Evolutionary conservation across 2,888 invertebrate species (phyloP), one percentile per base, ranked within the genome.

Genomic region (Drosophila cognata): DNA sequence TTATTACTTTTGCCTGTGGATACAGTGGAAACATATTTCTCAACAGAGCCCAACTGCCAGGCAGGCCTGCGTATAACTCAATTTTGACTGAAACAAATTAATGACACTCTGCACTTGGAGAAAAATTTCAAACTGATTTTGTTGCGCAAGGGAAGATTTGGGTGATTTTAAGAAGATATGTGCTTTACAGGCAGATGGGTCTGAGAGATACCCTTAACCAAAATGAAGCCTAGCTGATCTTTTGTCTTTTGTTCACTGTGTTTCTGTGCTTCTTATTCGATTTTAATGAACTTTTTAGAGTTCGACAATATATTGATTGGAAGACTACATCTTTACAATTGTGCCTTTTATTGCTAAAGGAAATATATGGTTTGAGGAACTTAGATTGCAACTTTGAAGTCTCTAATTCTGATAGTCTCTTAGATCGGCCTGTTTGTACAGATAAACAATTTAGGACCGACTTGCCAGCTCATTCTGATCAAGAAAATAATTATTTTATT

Each of bases 1-100:
- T 16, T 46, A 21, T 21, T 33, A 4, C 8, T 1, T 7, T 6
- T 43, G 11, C 18, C 16, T 18, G 0, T 29, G 5, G 4, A 25
- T 48, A 1, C 4, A 5, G 29, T 11, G n/a, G 21, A 29, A n/a
- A 65, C 43, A 64, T 52, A 52, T 52, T 35, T 66, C 52, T 38
- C 35, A 46, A 31, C 35, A 31, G 53, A 4, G 63, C 10, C 36
- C n/a, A 61, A 38, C 48, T 10, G 46, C 21, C 46, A 25, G 2
- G 16, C 46, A 46, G 35, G 18, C 29, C 38, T n/a, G 50, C 4
- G 18, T 11, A 71, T 76, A 59, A 62, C 62, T 74, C 41, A 69
- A 55, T 51, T 62, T 59, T 56, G 74, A 73, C 58, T 58, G 43
- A 16, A 41, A 31, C 61, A 21, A 25, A 55, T 55, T 36, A 36